Base-by-base conservation (phyloP, 2,113 vertebrate genomes). In the Gnathonemus longibarbis region DNA sequence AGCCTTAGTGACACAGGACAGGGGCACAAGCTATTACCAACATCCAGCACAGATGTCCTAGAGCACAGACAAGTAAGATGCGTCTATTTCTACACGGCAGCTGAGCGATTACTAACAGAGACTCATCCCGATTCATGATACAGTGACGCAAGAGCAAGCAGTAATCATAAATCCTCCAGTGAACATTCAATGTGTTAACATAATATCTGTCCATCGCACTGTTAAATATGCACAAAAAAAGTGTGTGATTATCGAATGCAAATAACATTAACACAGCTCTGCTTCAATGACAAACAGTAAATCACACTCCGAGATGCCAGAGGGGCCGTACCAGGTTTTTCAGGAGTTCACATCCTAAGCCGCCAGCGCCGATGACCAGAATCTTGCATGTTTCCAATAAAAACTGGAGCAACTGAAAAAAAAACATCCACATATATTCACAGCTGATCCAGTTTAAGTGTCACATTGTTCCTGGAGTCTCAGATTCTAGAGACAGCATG, bases 311-410 rank as follows among this genome's bases (percentile, higher is more conserved):
- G 49, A 19, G 89, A 77, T 21, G 31, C 88, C 87, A 92, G 92
- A 92, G 10, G 86, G 19, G 58, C 77, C 92, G 80, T 98, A 99
- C 98, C 98, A 99, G 95, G 94, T 98, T 97, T 96, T 99, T 99
- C 88, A 99, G 96, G 90, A 99, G 98, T 94, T 99, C 98, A 91
- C 98, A 99, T 95, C 98, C 98, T 93, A 99, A 96, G 92, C 98
- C 98, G 91, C 98, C 98, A 92, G 98, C 97, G 94, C 98, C 98
- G 93, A 99, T 97, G 91, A 99, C 97, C 90, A 99, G 95, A 92
- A 99, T 96, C 96, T 97, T 98, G 96, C 98, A 99, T 88, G 97
- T 97, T 92, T 97, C 97, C 92, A 98, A 96, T 91, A 99, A 95
- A 96, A 98, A 98, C 90, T 97, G 97, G 88, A 99, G 96, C 13